A percentile compares a stretch with the other conserved stretches of the same genome.
phyloP scores from a whole-genome alignment of 2,797 vertebrate species.

The Spea hammondii region DNA sequence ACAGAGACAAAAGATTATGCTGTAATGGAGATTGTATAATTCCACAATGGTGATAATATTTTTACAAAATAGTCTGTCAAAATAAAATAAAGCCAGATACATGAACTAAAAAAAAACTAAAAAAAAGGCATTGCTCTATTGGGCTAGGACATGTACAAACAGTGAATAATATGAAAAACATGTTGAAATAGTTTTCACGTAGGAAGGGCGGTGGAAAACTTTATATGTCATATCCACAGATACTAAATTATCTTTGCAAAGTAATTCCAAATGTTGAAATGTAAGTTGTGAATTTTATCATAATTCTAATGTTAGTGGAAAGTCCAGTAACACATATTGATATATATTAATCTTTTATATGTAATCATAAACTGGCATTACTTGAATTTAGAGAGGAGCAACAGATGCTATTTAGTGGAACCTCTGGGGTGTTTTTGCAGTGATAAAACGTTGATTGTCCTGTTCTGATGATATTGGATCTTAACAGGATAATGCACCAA shows the following conservation, averaged over 20 bases:
- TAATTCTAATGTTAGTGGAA: neutral
- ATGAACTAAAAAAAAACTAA: neutral
- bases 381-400: too few species aligned
- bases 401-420: too few species aligned
- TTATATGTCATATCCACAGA: constrained; percentile 24
- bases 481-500: too few species aligned
- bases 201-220: constrained; percentile 30
- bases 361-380: neutral
- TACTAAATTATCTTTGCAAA: constrained; percentile 29
- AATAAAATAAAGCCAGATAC: neutral
- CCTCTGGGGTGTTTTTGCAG: too few species aligned
- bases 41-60: too few species aligned
- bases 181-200: constrained; percentile 9
- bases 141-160: constrained; percentile 5
- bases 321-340: too few species aligned
- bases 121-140: neutral
- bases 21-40: too few species aligned
- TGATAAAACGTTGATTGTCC: too few species aligned
- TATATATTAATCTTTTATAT: too few species aligned
- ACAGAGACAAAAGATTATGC: too few species aligned
- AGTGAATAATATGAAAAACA: constrained; percentile 23
- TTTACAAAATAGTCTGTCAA: neutral
- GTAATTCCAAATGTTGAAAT: constrained; percentile 37
- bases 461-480: too few species aligned
- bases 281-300: neutral